Percentiles rank a stretch among this genome's conserved stretches.
Conservation (phyloP, 1,140 invertebrate species). For the Neomicropteryx cornuta region DNA sequence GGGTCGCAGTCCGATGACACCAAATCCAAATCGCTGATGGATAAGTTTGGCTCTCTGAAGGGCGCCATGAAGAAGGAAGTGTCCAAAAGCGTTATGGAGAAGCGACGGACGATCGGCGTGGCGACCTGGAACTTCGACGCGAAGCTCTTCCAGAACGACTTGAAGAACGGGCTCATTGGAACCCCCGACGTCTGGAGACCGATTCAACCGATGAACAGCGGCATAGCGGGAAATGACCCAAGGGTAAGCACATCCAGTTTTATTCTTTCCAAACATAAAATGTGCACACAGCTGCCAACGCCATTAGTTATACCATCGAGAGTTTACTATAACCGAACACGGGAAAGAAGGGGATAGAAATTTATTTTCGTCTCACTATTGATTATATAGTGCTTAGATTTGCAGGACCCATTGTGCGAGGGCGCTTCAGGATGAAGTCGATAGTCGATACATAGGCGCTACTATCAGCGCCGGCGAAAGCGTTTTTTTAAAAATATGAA, state of each 20-base stretch:
- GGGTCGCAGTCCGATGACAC: slow-evolving; percentile 26
- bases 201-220: slow-evolving; percentile 56
- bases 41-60: slow-evolving; percentile 16
- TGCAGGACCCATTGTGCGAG: too few relatives aligned
- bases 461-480: too few relatives aligned
- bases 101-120: slow-evolving; percentile 52
- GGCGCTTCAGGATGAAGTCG: too few relatives aligned
- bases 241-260: slow-evolving; percentile 43
- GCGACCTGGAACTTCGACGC: slow-evolving; percentile 60
- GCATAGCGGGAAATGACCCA: slow-evolving; percentile 44
- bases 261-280: too few relatives aligned
- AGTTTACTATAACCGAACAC: too few relatives aligned
- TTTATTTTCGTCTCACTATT: too few relatives aligned
- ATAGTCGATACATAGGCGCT: too few relatives aligned
- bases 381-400: too few relatives aligned
- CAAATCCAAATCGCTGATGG: slow-evolving; percentile 22
- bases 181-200: slow-evolving; percentile 68
- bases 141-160: slow-evolving; percentile 53
- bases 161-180: slow-evolving; percentile 46
- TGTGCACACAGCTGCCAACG: too few relatives aligned
- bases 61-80: slow-evolving; percentile 25
- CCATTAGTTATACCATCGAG: too few relatives aligned
- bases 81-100: slow-evolving; percentile 40
- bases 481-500: too few relatives aligned
- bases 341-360: too few relatives aligned